Base-by-base conservation (phyloP, 2,888 invertebrate genomes). In the Sacculina carcini region DNA sequence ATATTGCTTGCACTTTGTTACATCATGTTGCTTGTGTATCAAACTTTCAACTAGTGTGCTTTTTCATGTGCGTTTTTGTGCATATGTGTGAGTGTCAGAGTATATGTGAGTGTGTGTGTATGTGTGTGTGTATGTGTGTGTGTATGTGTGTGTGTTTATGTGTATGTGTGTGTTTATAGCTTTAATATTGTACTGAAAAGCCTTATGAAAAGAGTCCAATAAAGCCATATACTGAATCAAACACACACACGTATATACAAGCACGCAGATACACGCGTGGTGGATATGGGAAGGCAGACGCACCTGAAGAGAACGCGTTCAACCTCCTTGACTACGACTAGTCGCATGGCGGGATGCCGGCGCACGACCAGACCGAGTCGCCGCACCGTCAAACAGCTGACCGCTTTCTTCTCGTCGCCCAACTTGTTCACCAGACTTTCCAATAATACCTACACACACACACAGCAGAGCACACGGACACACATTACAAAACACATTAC, bases 131-230 rank as follows among this genome's bases (percentile, higher is more conserved):
- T 42, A 26, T 42, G 44, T 42, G 44, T 42, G 44, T 42, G 16
- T 42, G 6, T 42, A 26, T 42, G 44, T 42, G 44, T 42, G 44
- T 42, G 44, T 42, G 44, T 42, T 23, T 42, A 26, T 42, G 44
- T 42, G 44, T 3, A 14, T 42, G 44, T 3, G 44, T 42, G 44
- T 42, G 44, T 42, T 23, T 42, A 26, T 42, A 26, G 21, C 24
- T 2, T 23, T 2, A 26, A 24, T 23, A 10, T 14, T 5, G 23
- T 5, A 28, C 2, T 28, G 47, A 28, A 19, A 47, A 4, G 12
- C 10, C 28, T 28, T 19, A 3, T 31, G 28, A 28, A 2, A 28
- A 14, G 19, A 10, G 31, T 26, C 21, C 31, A 10, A 12, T 51
- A 26, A 49, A 10, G 24, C 23, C 16, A 19, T 5, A 19, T 28